phyloP scores from a whole-genome alignment of 2,888 invertebrate genomes.

The Entomobrya proxima region DNA sequence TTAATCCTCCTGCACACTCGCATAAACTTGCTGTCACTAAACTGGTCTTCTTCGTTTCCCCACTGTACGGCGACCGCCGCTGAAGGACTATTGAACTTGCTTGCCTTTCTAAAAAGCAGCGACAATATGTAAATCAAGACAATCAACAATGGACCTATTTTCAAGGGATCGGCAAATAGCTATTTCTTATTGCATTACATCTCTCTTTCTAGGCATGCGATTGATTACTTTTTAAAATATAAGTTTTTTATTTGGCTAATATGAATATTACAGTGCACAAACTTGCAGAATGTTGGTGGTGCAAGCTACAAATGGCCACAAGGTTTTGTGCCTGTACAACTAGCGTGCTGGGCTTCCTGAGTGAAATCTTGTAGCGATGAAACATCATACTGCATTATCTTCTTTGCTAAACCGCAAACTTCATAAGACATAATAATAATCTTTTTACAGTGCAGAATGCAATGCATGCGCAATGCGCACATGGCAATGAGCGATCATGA shows the following conservation, averaged over 20 bases:
- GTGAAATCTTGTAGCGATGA: too few species aligned
- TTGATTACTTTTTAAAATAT: slow-evolving; percentile 25
- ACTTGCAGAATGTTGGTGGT: too few species aligned
- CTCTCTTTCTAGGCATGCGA: neutral
- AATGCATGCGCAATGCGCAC: slow-evolving; percentile 10
- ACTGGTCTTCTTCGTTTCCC: slow-evolving; percentile 16
- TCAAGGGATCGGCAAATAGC: neutral
- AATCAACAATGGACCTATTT: slow-evolving; percentile 6
- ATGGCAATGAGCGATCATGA: neutral
- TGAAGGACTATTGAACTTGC: slow-evolving; percentile 47
- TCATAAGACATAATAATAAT: neutral
- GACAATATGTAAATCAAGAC: slow-evolving; percentile 35
- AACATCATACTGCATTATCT: neutral
- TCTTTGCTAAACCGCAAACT: neutral
- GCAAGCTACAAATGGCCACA: too few species aligned
- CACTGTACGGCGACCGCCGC: neutral
- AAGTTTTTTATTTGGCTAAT: slow-evolving; percentile 18
- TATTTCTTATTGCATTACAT: slow-evolving; percentile 6
- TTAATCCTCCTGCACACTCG: neutral
- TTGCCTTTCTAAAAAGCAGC: slow-evolving; percentile 54
- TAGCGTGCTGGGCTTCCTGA: too few species aligned
- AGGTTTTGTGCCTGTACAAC: too few species aligned
- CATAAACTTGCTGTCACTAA: neutral
- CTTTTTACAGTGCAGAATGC: too few species aligned
- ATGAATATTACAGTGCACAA: neutral